These are phyloP conservation scores for Xylocampa areola DNA, from an alignment of 2,888 invertebrate genomes.

Conservation along the genomic window DNA sequence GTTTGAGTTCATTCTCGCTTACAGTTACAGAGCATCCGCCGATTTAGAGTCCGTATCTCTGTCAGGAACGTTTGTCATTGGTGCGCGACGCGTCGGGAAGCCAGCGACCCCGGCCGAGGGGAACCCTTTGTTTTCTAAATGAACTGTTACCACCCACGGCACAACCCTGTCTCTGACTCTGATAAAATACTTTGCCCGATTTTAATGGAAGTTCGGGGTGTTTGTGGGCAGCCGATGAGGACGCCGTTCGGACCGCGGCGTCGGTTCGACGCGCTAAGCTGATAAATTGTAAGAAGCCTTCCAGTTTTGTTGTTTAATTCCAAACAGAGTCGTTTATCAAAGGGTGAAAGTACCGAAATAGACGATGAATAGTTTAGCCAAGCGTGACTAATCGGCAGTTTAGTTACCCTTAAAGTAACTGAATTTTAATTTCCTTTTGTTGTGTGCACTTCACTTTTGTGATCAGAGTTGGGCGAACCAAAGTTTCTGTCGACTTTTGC, in stretches of 20 bases:
- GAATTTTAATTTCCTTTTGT: constrained; percentile 16
- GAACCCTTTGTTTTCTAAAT: constrained; percentile 69
- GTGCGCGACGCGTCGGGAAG: constrained; percentile 35
- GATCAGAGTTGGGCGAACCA: neutral
- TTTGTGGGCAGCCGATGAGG: constrained; percentile 31
- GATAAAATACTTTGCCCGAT: constrained; percentile 60
- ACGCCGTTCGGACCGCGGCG: constrained; percentile 34
- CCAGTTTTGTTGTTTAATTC: constrained; percentile 38
- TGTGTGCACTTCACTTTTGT: neutral
- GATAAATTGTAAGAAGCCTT: constrained; percentile 47
- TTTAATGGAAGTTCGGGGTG: constrained; percentile 48
- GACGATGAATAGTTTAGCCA: constrained; percentile 3
- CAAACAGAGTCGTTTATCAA: constrained; percentile 40
- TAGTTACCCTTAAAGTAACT: constrained; percentile 8
- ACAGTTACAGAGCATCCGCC: constrained; percentile 29
- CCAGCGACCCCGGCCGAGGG: constrained; percentile 38
- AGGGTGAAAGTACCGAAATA: constrained; percentile 17
- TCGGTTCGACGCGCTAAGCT: constrained; percentile 20
- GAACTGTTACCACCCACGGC: constrained; percentile 61
- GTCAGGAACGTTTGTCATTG: constrained; percentile 62
- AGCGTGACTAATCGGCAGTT: constrained; percentile 14
- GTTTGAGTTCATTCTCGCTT: constrained; percentile 25
- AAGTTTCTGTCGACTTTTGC: constrained; percentile 2
- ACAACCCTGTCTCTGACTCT: constrained; percentile 53
- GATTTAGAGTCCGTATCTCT: constrained; percentile 47